Conservation (phyloP, 2,888 invertebrate species). For the Agapostemon virescens region DNA sequence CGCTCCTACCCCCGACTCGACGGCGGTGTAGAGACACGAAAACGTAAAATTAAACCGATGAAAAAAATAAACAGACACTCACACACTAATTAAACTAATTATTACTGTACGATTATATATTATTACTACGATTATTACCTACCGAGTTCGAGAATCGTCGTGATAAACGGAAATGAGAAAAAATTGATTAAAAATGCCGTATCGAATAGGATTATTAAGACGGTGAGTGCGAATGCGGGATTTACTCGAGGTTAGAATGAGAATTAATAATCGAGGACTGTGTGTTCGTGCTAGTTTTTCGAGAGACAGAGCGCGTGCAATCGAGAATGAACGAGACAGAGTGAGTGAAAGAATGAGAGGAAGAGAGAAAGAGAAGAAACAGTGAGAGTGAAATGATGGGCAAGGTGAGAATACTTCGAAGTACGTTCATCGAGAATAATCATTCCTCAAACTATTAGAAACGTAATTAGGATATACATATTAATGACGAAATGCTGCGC, state of each 20-base stretch:
- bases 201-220: slow-evolving; percentile 37
- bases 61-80: slow-evolving; percentile 45
- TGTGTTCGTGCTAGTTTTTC: slow-evolving; percentile 33
- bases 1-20: neutral
- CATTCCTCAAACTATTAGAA: slow-evolving; percentile 76
- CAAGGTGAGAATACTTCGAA: slow-evolving; percentile 52
- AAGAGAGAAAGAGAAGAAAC: neutral
- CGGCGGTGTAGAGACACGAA: slow-evolving; percentile 8
- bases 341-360: neutral
- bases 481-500: slow-evolving; percentile 59
- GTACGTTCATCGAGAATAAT: slow-evolving; percentile 68
- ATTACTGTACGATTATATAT: slow-evolving; percentile 71
- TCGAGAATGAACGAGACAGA: slow-evolving; percentile 22
- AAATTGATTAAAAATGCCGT: slow-evolving; percentile 56
- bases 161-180: slow-evolving; percentile 72
- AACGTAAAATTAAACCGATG: slow-evolving; percentile 33
- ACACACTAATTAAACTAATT: slow-evolving; percentile 77
- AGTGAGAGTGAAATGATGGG: slow-evolving; percentile 21
- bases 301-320: slow-evolving; percentile 57
- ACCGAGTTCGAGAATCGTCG: slow-evolving; percentile 78
- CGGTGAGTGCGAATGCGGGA: slow-evolving; percentile 34
- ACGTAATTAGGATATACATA: slow-evolving; percentile 71
- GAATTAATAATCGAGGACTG: slow-evolving; percentile 36
- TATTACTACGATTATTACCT: slow-evolving; percentile 78
- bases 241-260: slow-evolving; percentile 37